Percentiles rank a stretch among this genome's conserved stretches.
Evolutionary conservation across 2,888 invertebrate species (phyloP).

Genomic region (Ophion obscuratus): DNA sequence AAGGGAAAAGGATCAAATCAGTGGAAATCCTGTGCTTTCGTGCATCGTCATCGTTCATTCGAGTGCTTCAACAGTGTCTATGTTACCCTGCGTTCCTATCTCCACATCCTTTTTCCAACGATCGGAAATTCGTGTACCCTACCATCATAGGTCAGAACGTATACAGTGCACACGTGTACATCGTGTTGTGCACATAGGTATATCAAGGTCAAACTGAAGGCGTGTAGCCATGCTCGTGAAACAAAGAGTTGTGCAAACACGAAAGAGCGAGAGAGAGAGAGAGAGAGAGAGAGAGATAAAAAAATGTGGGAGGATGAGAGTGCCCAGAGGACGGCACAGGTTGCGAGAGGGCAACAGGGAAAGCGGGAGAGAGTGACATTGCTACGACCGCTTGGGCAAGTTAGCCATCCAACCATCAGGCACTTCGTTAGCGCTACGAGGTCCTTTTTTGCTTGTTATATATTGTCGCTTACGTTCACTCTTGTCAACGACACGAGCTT

Average conservation of each 20-base stretch:
- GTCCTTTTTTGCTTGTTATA: slow-evolving; percentile 78
- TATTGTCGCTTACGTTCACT: slow-evolving; percentile 75
- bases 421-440: slow-evolving; percentile 81
- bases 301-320: not conserved
- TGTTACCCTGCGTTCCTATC: slow-evolving; percentile 32
- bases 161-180: slow-evolving; percentile 29
- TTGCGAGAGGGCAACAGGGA: slow-evolving; percentile 37
- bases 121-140: slow-evolving; percentile 44
- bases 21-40: slow-evolving; percentile 15
- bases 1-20: slow-evolving; percentile 18
- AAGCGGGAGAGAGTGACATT: slow-evolving; percentile 74
- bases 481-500: slow-evolving; percentile 39
- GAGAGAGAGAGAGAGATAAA: not conserved
- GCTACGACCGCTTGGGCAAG: slow-evolving; percentile 77
- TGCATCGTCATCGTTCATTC: slow-evolving; percentile 43
- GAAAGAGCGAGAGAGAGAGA: slow-evolving; percentile 52
- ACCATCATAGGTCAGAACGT: slow-evolving; percentile 33
- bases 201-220: slow-evolving; percentile 32
- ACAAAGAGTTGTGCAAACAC: slow-evolving; percentile 83
- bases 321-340: slow-evolving; percentile 45
- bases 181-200: slow-evolving; percentile 2
- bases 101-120: slow-evolving; percentile 65
- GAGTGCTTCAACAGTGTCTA: slow-evolving; percentile 26
- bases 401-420: slow-evolving; percentile 73
- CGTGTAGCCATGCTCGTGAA: slow-evolving; percentile 76